Conservation (phyloP, 37 sponge, comb jelly and placozoan genomes). For the Lycopodina hypogea region DNA sequence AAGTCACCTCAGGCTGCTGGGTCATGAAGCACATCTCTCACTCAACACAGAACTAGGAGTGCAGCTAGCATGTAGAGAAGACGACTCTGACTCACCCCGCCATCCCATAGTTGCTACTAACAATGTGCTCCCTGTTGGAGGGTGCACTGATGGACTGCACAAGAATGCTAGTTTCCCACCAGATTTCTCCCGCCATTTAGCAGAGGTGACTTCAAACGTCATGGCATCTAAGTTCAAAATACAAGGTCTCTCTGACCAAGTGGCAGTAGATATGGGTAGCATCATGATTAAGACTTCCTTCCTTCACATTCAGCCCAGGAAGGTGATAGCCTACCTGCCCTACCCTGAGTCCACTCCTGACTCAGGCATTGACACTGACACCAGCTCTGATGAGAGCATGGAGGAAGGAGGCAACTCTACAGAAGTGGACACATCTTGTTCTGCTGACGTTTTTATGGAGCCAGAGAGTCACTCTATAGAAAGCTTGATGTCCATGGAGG, state of each 20-base stretch:
- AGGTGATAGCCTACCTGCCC: conserved; percentile 72
- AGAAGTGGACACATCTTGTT: conserved; percentile 5
- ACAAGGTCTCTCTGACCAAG: conserved; percentile 51
- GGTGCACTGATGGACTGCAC: not conserved
- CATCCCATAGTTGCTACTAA: not conserved
- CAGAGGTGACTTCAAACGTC: conserved; percentile 83
- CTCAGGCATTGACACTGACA: conserved; percentile 77
- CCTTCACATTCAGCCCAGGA: conserved; percentile 90
- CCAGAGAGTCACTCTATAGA: conserved; percentile 35
- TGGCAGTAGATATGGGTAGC: conserved; percentile 71
- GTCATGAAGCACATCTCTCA: conserved; percentile 56
- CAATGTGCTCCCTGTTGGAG: not conserved
- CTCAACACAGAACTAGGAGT: conserved; percentile 63
- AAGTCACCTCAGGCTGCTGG: conserved; percentile 20
- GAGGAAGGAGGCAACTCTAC: not conserved
- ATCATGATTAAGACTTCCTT: conserved; percentile 84
- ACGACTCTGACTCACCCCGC: conserved; percentile 43
- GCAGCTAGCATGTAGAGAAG: conserved; percentile 56
- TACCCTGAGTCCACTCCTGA: conserved; percentile 47
- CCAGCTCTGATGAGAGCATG: conserved; percentile 27
- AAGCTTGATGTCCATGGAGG: conserved; percentile 57
- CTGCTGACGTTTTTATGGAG: conserved; percentile 36
- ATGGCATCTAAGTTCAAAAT: conserved; percentile 88
- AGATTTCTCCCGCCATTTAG: conserved; percentile 49
- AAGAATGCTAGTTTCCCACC: not conserved